These are phyloP conservation scores for Philaethria dido DNA, from an alignment of 2,888 invertebrate species.

Conservation along the genomic window DNA sequence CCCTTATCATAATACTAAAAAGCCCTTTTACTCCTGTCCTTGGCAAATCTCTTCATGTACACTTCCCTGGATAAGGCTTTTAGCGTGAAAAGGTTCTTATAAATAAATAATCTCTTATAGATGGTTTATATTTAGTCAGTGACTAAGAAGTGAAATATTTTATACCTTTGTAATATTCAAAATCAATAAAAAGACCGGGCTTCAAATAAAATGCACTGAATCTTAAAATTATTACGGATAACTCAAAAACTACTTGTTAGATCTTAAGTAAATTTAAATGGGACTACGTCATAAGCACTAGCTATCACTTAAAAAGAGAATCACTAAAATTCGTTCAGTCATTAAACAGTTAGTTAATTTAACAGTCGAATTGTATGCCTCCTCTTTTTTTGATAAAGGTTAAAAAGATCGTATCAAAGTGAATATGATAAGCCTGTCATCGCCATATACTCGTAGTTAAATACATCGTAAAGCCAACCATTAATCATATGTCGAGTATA, in stretches of 20 bases:
- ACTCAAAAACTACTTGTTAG: no score
- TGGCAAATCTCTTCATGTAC: constrained; percentile 17
- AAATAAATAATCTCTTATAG: background rate
- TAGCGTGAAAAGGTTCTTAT: constrained; percentile 4
- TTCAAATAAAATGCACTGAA: no score
- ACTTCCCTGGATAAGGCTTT: constrained; percentile 1
- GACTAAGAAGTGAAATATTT: no score
- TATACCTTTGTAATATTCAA: no score
- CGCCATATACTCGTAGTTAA: constrained; percentile 15
- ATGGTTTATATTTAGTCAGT: background rate
- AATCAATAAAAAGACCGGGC: no score
- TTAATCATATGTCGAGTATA: constrained; percentile 15
- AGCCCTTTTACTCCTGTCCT: constrained; percentile 21
- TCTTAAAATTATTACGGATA: no score
- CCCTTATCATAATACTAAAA: constrained; percentile 18
- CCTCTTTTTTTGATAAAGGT: no score
- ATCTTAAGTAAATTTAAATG: no score
- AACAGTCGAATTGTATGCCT: no score
- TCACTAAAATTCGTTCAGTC: no score
- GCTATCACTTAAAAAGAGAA: background rate
- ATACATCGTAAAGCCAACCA: constrained; percentile 25
- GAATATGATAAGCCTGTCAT: constrained; percentile 27
- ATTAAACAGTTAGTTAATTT: no score
- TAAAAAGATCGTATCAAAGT: constrained; percentile 24
- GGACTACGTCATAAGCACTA: no score